These are phyloP conservation scores for Alces alces DNA, from an alignment of 2,113 vertebrate genomes.

Conservation along the genomic window DNA sequence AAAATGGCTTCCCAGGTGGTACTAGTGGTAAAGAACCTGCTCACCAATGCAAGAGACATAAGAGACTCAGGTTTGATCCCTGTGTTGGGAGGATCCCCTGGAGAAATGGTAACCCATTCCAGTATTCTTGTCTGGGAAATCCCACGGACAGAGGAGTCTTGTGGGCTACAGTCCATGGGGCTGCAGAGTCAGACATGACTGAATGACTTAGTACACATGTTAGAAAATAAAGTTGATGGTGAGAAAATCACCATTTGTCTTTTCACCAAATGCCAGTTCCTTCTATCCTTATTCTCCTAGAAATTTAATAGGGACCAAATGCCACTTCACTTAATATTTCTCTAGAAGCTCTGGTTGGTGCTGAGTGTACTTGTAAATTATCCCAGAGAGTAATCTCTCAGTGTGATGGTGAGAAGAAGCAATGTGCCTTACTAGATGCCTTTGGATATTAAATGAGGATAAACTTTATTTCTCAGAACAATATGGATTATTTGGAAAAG, in stretches of 20 bases:
- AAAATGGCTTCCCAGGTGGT: background rate
- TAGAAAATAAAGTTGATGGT: background rate
- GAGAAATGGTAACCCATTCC: background rate
- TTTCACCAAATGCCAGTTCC: background rate
- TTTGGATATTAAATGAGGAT: background rate
- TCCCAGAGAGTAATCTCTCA: background rate
- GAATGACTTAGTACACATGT: background rate
- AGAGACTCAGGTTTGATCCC: background rate
- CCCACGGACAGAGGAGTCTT: background rate
- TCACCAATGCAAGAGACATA: background rate
- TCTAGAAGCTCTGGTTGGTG: background rate
- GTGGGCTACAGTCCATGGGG: background rate
- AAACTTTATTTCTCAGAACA: background rate
- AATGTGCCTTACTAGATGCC: background rate
- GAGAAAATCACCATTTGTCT: background rate
- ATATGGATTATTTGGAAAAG: background rate
- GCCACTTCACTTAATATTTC: background rate
- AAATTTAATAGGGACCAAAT: background rate
- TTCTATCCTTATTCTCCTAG: background rate
- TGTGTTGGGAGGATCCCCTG: background rate
- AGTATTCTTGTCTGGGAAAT: background rate
- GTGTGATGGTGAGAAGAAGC: background rate
- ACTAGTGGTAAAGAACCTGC: background rate
- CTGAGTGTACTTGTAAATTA: background rate
- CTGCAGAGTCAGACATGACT: background rate